These are phyloP conservation scores for Pachyrhynchus sulphureomaculatus DNA, from an alignment of 1,140 invertebrate species.

Conservation along the genomic window DNA sequence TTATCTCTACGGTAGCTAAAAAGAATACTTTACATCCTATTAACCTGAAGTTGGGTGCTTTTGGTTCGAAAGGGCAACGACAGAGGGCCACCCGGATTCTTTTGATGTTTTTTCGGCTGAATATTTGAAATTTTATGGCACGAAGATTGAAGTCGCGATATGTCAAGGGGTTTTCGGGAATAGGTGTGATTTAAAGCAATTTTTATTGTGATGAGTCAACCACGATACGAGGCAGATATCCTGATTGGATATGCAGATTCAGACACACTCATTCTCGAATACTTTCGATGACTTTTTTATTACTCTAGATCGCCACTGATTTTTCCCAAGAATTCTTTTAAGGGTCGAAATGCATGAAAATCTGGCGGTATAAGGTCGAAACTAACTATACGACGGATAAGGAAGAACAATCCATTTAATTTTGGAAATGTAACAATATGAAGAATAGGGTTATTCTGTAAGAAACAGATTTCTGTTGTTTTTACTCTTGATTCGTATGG, in stretches of 20 bases:
- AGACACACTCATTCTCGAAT: no score
- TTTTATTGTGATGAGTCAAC: neutral
- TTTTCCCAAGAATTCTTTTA: no score
- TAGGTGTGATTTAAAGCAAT: neutral
- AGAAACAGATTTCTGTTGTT: no score
- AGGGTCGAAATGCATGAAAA: neutral
- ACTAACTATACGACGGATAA: no score
- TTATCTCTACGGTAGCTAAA: conserved; percentile 43
- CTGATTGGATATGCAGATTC: neutral
- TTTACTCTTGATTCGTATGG: no score
- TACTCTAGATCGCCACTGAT: no score
- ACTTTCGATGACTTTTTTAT: no score
- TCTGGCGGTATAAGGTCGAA: neutral
- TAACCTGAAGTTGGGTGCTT: conserved; percentile 39
- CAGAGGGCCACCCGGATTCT: conserved; percentile 39
- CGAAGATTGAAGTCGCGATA: neutral
- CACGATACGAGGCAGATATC: neutral
- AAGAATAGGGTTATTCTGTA: no score
- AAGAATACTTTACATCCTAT: conserved; percentile 38
- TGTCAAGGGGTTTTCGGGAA: neutral
- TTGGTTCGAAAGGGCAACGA: conserved; percentile 34
- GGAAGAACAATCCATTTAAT: no score
- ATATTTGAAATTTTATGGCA: conserved; percentile 11
- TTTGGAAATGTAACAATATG: no score
- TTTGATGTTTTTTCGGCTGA: conserved; percentile 28